These are phyloP conservation scores for Biston stratarius DNA, from an alignment of 2,888 invertebrate genomes.

Conservation along the genomic window DNA sequence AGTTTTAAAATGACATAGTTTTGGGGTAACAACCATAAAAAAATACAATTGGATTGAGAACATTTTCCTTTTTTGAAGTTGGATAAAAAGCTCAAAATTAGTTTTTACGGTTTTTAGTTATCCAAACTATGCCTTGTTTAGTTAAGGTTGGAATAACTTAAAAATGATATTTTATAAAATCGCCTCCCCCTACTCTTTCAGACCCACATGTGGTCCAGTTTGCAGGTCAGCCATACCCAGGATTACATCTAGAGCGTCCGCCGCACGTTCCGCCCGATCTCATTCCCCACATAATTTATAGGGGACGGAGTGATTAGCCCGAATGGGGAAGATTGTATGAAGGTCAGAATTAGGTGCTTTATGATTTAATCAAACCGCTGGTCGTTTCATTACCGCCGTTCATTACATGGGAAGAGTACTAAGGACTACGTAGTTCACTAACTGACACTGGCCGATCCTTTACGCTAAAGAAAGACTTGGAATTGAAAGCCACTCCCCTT, in stretches of 20 bases:
- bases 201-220: constrained; percentile 7
- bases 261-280: constrained; percentile 49
- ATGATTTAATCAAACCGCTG: constrained; percentile 24
- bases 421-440: neutral
- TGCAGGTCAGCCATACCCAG: constrained; percentile 41
- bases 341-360: constrained; percentile 18
- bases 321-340: constrained; percentile 16
- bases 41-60: no score
- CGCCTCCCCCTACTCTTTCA: constrained; percentile 2
- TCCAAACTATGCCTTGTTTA: no score
- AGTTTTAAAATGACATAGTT: no score
- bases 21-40: neutral
- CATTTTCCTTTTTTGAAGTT: no score
- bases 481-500: no score
- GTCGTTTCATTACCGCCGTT: neutral
- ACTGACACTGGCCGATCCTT: neutral
- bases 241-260: constrained; percentile 43
- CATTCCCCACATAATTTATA: constrained; percentile 52
- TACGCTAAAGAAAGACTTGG: no score
- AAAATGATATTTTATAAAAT: neutral
- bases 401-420: neutral
- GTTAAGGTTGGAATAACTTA: no score
- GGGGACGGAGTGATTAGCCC: constrained; percentile 41
- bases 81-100: no score
- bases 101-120: no score